Percentiles rank a stretch among this genome's conserved stretches.
Evolutionary conservation across 2,113 vertebrate species (phyloP).

Genomic region (Pangasianodon gigas): DNA sequence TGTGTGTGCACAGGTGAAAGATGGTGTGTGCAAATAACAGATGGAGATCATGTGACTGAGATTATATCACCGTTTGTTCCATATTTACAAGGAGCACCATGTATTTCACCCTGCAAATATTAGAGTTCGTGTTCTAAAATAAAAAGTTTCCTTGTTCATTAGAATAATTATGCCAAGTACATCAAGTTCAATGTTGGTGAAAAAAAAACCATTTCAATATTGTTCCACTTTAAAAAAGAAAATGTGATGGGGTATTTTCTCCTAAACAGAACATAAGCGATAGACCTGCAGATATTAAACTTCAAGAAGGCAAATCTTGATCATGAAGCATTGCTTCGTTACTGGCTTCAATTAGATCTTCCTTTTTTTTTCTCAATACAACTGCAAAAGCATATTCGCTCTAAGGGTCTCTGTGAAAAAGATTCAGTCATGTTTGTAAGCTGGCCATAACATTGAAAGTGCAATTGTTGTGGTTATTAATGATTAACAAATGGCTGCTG

Average conservation of each 20-base stretch:
- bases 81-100: neutral
- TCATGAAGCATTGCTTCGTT: neutral
- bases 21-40: neutral
- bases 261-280: neutral
- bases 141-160: neutral
- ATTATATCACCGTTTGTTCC: slow-evolving; percentile 3
- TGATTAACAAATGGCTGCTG: neutral
- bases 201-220: neutral
- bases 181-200: neutral
- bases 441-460: neutral
- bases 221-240: neutral
- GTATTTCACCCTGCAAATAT: neutral
- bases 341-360: too few relatives aligned
- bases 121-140: neutral
- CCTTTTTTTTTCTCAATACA: too few relatives aligned
- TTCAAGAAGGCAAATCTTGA: neutral
- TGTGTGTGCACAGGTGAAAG: neutral
- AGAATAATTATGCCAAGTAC: neutral
- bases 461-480: neutral
- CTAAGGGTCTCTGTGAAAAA: too few relatives aligned
- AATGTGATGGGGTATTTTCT: neutral
- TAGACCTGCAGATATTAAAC: neutral
- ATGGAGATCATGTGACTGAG: neutral
- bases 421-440: neutral
- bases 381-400: too few relatives aligned